Base-by-base conservation (phyloP, 2,888 invertebrate genomes). In the Allygus modestus region DNA sequence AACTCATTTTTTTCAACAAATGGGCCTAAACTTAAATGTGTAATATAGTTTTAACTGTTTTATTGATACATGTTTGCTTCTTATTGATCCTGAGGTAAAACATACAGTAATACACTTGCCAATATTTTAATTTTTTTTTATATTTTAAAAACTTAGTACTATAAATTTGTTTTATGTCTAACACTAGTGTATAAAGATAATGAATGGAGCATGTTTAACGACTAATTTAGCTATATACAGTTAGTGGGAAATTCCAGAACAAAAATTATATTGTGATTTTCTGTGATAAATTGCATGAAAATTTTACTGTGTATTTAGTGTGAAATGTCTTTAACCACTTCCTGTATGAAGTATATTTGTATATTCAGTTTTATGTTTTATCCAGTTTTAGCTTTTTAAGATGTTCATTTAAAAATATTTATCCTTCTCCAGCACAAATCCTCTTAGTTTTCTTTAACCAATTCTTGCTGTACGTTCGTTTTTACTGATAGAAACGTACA, bases 281-380 rank as follows among this genome's bases (percentile, higher is more conserved):
- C 65, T 65, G 65, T 65, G 65, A 65, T 65, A 65, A 31, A 28
- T 28, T 65, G 65, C 65, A 65, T 65, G 65, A 31, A 65, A 65
- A 28, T 26, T 65, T 65, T 65, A 65, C 28, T 28, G 15, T 31
- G 28, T 31, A 31, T 65, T 58, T 65, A 65, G 4, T 65, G 65
- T 31, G 4, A 58, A 65, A 28, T 65, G 17, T 58, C 9, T 11
- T 54, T 23, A 23, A 7, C 20, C 46, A 23, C 11, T 54, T 54
- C 54, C 54, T 54, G 1, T 46, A 23, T 23, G 23, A 23, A 54
- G 4, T 54, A 23, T 54, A 7, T 46, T 46, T 46, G n/a, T n/a
- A 9, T 15, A 15, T 23, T 54, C 20, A 23, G 23, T 54, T 20
- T 54, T 54, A 15, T 54, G 2, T 23, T 23, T 0, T 1, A 20